Evolutionary conservation across 2,797 vertebrate genomes (phyloP).

Genomic region (Semaprochilodus insignis): DNA sequence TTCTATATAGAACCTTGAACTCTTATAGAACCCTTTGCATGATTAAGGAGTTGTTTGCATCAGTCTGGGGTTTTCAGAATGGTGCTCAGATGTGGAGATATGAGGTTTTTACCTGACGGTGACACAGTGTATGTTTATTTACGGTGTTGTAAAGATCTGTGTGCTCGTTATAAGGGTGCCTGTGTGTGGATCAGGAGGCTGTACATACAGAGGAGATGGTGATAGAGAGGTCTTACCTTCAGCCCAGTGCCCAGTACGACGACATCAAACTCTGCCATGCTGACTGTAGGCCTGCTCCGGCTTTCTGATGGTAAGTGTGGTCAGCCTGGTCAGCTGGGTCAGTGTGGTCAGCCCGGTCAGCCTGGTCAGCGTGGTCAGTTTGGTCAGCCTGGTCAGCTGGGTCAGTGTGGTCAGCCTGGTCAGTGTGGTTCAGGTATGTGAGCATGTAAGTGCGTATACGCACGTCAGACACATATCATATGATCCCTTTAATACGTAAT

Average conservation of each 20-base stretch:
- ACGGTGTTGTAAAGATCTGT: no score
- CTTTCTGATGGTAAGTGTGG: not conserved
- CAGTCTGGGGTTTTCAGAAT: no score
- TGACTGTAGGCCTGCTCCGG: not conserved
- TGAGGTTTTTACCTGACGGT: no score
- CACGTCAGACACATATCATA: slow-evolving; percentile 52
- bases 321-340: no score
- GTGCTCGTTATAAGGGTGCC: not conserved
- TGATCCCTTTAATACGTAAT: slow-evolving; percentile 70
- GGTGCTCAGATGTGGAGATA: no score
- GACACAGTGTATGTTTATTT: no score
- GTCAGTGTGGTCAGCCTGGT: not conserved
- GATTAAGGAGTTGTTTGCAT: no score
- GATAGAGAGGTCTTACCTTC: slow-evolving; percentile 73
- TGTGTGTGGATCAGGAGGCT: not conserved
- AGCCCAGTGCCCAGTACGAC: slow-evolving; percentile 82
- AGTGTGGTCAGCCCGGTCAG: not conserved
- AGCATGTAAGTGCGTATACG: not conserved
- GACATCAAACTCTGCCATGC: slow-evolving; percentile 79
- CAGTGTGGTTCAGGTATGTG: slow-evolving; percentile 1
- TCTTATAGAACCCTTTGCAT: no score
- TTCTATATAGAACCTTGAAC: no score
- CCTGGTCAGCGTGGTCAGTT: no score
- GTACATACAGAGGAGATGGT: no score
- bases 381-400: not conserved